phyloP scores from a whole-genome alignment of 92 coral and sea anemone species.

The Epizoanthus illoricatus region DNA sequence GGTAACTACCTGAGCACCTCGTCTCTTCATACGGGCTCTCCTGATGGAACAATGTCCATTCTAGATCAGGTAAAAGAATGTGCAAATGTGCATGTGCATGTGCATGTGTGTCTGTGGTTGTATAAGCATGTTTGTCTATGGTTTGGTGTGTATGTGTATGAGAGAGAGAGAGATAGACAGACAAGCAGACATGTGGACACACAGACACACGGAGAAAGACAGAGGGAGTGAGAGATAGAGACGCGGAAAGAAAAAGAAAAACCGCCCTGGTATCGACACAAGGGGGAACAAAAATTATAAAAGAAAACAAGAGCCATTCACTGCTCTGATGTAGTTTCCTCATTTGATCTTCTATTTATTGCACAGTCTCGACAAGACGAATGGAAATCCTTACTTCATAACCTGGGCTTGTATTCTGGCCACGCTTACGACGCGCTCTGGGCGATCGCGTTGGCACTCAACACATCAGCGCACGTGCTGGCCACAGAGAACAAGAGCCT shows the following conservation, averaged over 20 bases:
- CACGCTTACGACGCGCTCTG: slow-evolving; percentile 64
- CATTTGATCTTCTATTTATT: too few relatives aligned
- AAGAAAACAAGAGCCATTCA: neutral
- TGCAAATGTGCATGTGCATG: neutral
- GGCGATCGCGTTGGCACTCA: slow-evolving; percentile 58
- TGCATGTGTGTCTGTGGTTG: neutral
- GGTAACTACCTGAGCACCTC: slow-evolving; percentile 50
- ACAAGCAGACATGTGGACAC: too few relatives aligned
- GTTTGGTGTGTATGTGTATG: neutral
- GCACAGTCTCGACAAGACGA: slow-evolving; percentile 27
- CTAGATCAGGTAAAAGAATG: slow-evolving; percentile 5
- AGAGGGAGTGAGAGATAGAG: too few relatives aligned
- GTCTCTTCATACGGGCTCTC: neutral
- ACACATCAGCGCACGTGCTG: slow-evolving; percentile 46
- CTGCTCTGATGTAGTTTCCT: neutral
- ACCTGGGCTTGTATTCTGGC: slow-evolving; percentile 55
- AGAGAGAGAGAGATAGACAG: too few relatives aligned
- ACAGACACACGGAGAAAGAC: too few relatives aligned
- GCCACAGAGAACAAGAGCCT: slow-evolving; percentile 49
- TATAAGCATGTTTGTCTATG: neutral
- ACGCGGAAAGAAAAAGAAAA: too few relatives aligned
- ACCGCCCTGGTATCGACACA: too few relatives aligned
- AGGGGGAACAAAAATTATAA: neutral
- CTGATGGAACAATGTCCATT: neutral
- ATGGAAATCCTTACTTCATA: slow-evolving; percentile 42